Percentiles rank a stretch among this genome's conserved stretches.
Conservation (phyloP, 2,113 vertebrate genomes). For the Microtus montanus region DNA sequence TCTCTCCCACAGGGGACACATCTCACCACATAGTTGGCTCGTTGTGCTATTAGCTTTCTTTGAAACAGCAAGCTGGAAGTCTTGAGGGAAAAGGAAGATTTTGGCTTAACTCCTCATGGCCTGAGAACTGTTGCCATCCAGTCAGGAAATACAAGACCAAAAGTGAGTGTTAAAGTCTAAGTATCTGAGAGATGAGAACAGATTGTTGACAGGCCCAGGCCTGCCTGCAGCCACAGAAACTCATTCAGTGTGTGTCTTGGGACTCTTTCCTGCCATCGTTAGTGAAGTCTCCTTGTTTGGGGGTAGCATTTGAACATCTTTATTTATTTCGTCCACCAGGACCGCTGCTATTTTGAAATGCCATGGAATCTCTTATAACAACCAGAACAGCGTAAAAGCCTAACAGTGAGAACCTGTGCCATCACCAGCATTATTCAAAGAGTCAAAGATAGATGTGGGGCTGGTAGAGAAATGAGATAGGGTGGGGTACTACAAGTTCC, state of each 20-base stretch:
- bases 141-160: constrained; percentile 3
- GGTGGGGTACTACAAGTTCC: not conserved
- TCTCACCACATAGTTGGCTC: constrained; percentile 81
- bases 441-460: not conserved
- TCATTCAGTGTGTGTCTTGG: not conserved
- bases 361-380: not conserved
- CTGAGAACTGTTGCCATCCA: constrained; percentile 65
- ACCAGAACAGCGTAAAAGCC: not conserved
- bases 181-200: not conserved
- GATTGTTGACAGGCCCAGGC: not conserved
- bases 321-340: constrained; percentile 24
- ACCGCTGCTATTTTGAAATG: constrained; percentile 30
- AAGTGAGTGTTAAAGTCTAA: constrained; percentile 18
- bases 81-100: constrained; percentile 49
- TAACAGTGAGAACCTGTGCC: not conserved
- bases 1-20: constrained; percentile 81
- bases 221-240: not conserved
- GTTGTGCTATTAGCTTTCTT: constrained; percentile 77
- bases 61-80: constrained; percentile 76
- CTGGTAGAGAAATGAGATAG: not conserved
- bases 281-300: constrained; percentile 40
- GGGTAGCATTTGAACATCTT: constrained; percentile 15
- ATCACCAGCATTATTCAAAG: not conserved
- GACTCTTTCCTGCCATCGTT: constrained; percentile 36
- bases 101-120: constrained; percentile 76